Percentiles rank a stretch among this genome's conserved stretches.
phyloP scores from a whole-genome alignment of 2,113 vertebrate genomes.

The Nothobranchius kuhntae region DNA sequence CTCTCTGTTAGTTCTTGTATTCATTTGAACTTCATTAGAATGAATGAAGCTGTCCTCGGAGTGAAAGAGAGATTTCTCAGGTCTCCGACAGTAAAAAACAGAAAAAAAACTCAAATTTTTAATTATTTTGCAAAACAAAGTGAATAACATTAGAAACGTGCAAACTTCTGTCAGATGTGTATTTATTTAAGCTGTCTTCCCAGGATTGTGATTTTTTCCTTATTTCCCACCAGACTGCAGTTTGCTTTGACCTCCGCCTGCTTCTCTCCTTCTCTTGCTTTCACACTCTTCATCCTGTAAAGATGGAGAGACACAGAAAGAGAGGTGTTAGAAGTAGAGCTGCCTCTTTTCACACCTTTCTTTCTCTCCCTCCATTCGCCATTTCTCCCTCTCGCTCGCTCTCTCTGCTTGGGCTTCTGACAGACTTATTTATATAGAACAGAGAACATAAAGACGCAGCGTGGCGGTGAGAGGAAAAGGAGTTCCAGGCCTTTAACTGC shows the following conservation, averaged over 20 bases:
- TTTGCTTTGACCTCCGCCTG: constrained; percentile 58
- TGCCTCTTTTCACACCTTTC: constrained; percentile 68
- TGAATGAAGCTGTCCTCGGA: constrained; percentile 6
- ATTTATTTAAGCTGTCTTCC: constrained; percentile 26
- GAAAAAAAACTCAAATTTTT: constrained; percentile 2
- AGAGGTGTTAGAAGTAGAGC: constrained; percentile 71
- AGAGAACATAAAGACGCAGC: not conserved
- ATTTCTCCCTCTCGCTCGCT: constrained; percentile 16
- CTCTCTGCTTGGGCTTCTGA: constrained; percentile 37
- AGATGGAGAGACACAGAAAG: constrained; percentile 44
- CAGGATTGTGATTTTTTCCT: constrained; percentile 5
- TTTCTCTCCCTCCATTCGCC: constrained; percentile 23
- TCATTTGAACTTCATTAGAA: constrained; percentile 27
- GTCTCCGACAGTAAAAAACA: not conserved
- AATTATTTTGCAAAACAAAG: constrained; percentile 7
- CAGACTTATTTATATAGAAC: constrained; percentile 55
- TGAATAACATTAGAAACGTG: not conserved
- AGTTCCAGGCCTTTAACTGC: too few species aligned
- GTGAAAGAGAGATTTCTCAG: constrained; percentile 3
- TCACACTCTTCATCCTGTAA: constrained; percentile 71
- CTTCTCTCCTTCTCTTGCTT: constrained; percentile 59
- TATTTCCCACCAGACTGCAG: constrained; percentile 33
- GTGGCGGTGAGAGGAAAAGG: constrained; percentile 10
- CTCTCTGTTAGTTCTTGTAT: not conserved
- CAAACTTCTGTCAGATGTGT: constrained; percentile 14